Percentiles rank a stretch among this genome's conserved stretches.
Conservation (phyloP, 2,113 vertebrate genomes). For the Psittacula cyanocephala region DNA sequence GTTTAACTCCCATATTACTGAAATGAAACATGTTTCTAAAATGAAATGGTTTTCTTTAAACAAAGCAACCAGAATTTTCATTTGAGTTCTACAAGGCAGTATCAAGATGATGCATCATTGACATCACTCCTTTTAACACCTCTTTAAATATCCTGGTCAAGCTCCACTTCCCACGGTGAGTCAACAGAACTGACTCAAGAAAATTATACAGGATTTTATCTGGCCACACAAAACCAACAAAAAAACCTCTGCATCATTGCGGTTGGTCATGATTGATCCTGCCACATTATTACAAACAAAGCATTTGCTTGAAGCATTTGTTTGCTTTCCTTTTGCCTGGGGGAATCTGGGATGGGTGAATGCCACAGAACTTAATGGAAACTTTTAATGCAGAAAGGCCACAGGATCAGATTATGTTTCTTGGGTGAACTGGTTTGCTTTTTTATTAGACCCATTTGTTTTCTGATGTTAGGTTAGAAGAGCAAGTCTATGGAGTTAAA, state of each 20-base stretch:
- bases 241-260: constrained; percentile 20
- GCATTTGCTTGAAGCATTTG: neutral
- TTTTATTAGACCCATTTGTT: constrained; percentile 25
- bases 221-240: neutral
- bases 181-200: neutral
- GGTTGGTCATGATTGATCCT: constrained; percentile 39
- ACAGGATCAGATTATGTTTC: constrained; percentile 11
- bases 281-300: constrained; percentile 30
- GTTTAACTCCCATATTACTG: neutral
- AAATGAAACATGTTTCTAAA: neutral
- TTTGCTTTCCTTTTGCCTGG: constrained; percentile 33
- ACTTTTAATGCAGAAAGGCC: constrained; percentile 28
- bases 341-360: constrained; percentile 35
- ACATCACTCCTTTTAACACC: constrained; percentile 8
- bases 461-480: neutral
- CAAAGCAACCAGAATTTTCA: neutral
- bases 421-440: constrained; percentile 31
- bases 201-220: constrained; percentile 41
- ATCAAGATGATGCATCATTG: neutral
- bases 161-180: neutral
- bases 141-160: constrained; percentile 21
- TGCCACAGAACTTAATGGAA: constrained; percentile 48
- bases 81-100: neutral
- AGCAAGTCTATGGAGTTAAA: neutral
- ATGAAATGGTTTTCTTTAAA: neutral